Evolutionary conservation across 30 jellyfish, hydroid and myxozoan genomes (phyloP).

Genomic region (Mastigias papua): DNA sequence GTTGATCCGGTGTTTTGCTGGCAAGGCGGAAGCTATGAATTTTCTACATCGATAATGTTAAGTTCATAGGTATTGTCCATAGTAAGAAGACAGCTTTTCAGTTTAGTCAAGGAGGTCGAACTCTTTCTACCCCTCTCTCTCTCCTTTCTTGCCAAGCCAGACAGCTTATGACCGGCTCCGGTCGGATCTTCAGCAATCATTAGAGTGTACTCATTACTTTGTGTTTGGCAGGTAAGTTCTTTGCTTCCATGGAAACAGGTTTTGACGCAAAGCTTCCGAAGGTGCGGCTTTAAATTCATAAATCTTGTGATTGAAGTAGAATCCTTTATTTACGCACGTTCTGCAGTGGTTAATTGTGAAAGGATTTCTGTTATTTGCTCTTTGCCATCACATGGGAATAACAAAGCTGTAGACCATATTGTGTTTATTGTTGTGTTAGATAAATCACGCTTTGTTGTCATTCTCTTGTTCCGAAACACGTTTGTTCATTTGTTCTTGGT

Average conservation of each 20-base stretch:
- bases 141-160: too few relatives aligned
- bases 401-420: background rate
- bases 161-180: too few relatives aligned
- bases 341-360: background rate
- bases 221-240: background rate
- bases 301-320: background rate
- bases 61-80: too few relatives aligned
- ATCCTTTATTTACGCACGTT: background rate
- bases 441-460: constrained; percentile 1
- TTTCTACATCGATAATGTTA: too few relatives aligned
- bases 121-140: too few relatives aligned
- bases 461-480: constrained; percentile 7
- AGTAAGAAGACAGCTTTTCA: too few relatives aligned
- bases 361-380: background rate
- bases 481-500: background rate
- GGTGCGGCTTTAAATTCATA: background rate
- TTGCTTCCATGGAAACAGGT: constrained; percentile 16
- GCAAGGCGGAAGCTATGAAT: too few relatives aligned
- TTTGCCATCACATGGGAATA: background rate
- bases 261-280: background rate
- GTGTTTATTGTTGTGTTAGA: constrained; percentile 5
- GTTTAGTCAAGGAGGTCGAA: too few relatives aligned
- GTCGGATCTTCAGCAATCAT: background rate
- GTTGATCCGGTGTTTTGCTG: too few relatives aligned
- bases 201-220: background rate